Conservation (phyloP, 2,797 vertebrate species). For the Labeo calbasu region DNA sequence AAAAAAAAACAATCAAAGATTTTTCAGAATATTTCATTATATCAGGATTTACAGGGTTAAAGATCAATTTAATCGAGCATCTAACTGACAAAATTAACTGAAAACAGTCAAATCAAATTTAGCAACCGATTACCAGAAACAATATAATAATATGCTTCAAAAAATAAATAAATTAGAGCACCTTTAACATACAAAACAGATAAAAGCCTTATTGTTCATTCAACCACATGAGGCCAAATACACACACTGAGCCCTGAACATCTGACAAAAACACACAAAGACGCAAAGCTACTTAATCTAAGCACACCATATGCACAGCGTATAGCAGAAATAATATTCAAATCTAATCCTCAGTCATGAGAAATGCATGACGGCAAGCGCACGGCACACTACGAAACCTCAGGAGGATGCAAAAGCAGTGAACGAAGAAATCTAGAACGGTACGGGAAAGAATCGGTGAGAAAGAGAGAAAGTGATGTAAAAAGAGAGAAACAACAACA, state of each 20-base stretch:
- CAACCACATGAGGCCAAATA: neutral
- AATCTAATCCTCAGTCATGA: constrained; percentile 8
- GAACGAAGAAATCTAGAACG: neutral
- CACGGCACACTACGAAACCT: neutral
- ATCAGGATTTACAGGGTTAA: neutral
- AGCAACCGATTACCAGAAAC: neutral
- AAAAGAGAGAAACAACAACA: neutral
- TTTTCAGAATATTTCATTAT: neutral
- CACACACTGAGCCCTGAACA: neutral
- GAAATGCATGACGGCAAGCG: neutral
- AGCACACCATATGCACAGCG: neutral
- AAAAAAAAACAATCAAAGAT: too few relatives aligned
- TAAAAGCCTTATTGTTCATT: neutral
- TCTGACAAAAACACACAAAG: neutral
- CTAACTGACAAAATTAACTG: neutral
- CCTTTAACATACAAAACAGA: neutral
- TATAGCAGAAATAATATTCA: neutral
- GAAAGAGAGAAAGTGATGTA: neutral
- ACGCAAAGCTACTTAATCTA: neutral
- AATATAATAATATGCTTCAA: too few relatives aligned
- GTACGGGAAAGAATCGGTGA: neutral
- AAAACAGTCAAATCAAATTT: neutral
- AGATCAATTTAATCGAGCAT: neutral
- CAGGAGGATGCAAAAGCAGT: neutral
- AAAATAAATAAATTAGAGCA: neutral